These are phyloP conservation scores for Leucoraja ocellata DNA, from an alignment of 2,797 vertebrate genomes.

Conservation along the genomic window DNA sequence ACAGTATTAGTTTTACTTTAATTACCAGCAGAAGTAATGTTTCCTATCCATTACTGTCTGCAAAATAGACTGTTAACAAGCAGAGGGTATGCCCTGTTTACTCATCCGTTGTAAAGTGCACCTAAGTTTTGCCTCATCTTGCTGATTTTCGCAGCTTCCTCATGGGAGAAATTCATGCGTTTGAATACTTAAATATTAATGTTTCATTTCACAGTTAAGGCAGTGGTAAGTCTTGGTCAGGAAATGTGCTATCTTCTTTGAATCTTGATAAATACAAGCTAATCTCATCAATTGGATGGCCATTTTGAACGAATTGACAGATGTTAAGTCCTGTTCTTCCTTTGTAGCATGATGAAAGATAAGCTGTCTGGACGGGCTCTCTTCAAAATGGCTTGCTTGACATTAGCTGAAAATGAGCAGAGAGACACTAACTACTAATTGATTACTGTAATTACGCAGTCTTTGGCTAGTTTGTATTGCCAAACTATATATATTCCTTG, in stretches of 20 bases:
- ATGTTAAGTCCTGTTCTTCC: slow-evolving; percentile 42
- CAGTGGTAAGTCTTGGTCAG: slow-evolving; percentile 65
- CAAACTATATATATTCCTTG: slow-evolving; percentile 74
- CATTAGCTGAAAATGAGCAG: slow-evolving; percentile 79
- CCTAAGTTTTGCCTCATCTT: slow-evolving; percentile 69
- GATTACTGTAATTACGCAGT: slow-evolving; percentile 89
- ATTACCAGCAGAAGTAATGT: slow-evolving; percentile 91
- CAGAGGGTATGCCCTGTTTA: slow-evolving; percentile 91
- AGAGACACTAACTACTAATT: slow-evolving; percentile 85
- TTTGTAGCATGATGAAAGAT: slow-evolving; percentile 44
- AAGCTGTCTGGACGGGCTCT: slow-evolving; percentile 58
- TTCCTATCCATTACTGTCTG: slow-evolving; percentile 98
- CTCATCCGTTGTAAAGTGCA: slow-evolving; percentile 77
- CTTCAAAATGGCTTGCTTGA: slow-evolving; percentile 76
- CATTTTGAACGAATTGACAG: slow-evolving; percentile 54
- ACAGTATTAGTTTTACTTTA: slow-evolving; percentile 98
- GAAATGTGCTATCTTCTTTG: background rate
- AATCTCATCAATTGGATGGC: slow-evolving; percentile 42
- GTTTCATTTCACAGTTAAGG: slow-evolving; percentile 68
- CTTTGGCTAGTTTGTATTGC: slow-evolving; percentile 87
- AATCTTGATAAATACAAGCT: slow-evolving; percentile 38
- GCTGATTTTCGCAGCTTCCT: slow-evolving; percentile 59
- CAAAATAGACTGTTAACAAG: slow-evolving; percentile 79
- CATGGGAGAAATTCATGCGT: slow-evolving; percentile 76
- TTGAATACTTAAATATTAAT: slow-evolving; percentile 98